Percentiles rank a stretch among this genome's conserved stretches.
These are phyloP conservation scores for Drosophila affinis DNA, from an alignment of 2,888 invertebrate genomes.

Conservation along the genomic window DNA sequence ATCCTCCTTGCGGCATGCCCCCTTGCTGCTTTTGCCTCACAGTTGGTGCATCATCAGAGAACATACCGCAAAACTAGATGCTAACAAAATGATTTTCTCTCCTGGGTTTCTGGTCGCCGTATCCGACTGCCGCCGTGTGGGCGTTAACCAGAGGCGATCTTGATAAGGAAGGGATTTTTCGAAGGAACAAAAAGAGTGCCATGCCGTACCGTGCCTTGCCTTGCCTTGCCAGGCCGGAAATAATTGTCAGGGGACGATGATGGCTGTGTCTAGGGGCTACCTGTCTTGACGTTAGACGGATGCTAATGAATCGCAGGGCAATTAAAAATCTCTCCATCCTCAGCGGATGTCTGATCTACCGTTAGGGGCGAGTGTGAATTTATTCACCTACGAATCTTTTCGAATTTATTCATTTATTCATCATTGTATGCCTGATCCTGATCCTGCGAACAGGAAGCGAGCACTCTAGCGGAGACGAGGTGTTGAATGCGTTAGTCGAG, in stretches of 20 bases:
- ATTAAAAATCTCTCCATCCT: conserved; percentile 52
- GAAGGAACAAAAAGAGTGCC: conserved; percentile 48
- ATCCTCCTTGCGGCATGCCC: conserved; percentile 4
- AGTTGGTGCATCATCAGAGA: conserved; percentile 63
- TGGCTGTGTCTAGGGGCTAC: conserved; percentile 44
- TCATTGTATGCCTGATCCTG: background rate
- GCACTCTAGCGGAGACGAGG: conserved; percentile 44
- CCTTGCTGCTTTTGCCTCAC: conserved; percentile 72
- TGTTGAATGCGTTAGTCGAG: conserved; percentile 60
- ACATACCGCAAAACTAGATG: conserved; percentile 78
- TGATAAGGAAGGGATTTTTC: conserved; percentile 61
- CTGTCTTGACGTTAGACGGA: conserved; percentile 56
- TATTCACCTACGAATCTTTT: conserved; percentile 54
- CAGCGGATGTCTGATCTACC: conserved; percentile 68
- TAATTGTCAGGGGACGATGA: conserved; percentile 68
- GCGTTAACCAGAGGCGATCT: conserved; percentile 66
- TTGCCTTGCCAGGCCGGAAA: too few relatives aligned
- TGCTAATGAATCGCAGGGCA: conserved; percentile 62
- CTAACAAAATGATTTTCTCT: conserved; percentile 68
- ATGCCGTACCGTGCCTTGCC: conserved; percentile 35
- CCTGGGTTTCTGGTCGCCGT: background rate
- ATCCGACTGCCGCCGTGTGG: conserved; percentile 37
- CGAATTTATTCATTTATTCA: conserved; percentile 21
- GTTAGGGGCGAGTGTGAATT: conserved; percentile 72
- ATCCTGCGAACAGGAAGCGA: conserved; percentile 55